Conservation (phyloP, 2,888 invertebrate genomes). For the Pseudococcus jackbeardsleyi region DNA sequence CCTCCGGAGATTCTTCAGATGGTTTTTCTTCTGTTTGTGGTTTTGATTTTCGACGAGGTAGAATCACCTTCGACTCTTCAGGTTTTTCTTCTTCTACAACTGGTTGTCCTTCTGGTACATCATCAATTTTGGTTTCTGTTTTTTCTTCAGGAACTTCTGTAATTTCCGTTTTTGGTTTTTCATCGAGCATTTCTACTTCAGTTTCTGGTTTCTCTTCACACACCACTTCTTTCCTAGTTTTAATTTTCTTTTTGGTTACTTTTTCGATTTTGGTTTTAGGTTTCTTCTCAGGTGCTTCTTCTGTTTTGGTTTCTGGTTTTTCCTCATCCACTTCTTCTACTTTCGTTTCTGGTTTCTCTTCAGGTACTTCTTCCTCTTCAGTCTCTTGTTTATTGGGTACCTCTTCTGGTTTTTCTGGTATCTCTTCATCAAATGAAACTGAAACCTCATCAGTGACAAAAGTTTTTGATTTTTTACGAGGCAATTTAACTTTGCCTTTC, state of each 20-base stretch:
- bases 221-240: constrained; percentile 71
- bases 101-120: not conserved
- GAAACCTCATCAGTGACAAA: constrained; percentile 70
- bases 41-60: constrained; percentile 28
- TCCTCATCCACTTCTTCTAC: constrained; percentile 68
- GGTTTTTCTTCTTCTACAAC: not conserved
- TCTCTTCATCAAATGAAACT: constrained; percentile 73
- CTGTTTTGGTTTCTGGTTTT: constrained; percentile 8
- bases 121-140: constrained; percentile 67
- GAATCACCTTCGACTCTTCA: constrained; percentile 19
- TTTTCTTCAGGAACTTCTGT: not conserved
- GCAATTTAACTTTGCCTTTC: constrained; percentile 85
- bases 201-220: constrained; percentile 70
- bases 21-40: not conserved
- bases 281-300: constrained; percentile 66
- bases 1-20: not conserved
- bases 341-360: constrained; percentile 68
- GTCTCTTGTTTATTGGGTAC: not conserved
- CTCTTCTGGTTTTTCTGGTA: not conserved
- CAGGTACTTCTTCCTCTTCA: constrained; percentile 67
- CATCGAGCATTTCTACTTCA: constrained; percentile 68
- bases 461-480: constrained; percentile 72
- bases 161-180: constrained; percentile 70
- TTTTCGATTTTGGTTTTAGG: constrained; percentile 68
- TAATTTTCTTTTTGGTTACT: constrained; percentile 74